Evolutionary conservation across 2,797 vertebrate species (phyloP).

Genomic region (Astyanax mexicanus): DNA sequence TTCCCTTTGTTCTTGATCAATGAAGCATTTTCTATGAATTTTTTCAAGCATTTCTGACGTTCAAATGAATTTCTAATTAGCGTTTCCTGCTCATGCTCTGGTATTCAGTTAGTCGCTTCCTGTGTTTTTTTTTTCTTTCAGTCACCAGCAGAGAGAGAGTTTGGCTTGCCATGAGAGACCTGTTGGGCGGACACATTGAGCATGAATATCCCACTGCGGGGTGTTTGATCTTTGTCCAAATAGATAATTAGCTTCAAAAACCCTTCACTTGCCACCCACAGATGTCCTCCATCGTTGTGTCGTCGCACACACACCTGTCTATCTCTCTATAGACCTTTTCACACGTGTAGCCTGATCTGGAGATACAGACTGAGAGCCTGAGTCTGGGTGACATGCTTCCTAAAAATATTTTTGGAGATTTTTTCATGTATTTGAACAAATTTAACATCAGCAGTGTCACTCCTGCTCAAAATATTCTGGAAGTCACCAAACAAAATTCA

Average conservation of each 20-base stretch:
- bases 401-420: too few species aligned
- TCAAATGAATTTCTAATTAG: slow-evolving; percentile 11
- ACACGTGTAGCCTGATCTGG: neutral
- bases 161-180: slow-evolving; percentile 47
- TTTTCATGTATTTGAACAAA: neutral
- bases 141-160: slow-evolving; percentile 44
- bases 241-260: slow-evolving; percentile 66
- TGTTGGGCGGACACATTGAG: slow-evolving; percentile 59
- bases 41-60: neutral
- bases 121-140: neutral
- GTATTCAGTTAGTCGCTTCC: slow-evolving; percentile 12
- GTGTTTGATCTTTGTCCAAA: slow-evolving; percentile 68
- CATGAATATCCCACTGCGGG: slow-evolving; percentile 63
- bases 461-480: neutral
- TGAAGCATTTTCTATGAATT: neutral
- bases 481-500: neutral
- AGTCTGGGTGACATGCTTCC: neutral
- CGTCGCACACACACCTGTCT: slow-evolving; percentile 25
- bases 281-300: slow-evolving; percentile 47
- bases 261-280: slow-evolving; percentile 55
- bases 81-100: slow-evolving; percentile 24
- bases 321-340: neutral
- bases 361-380: neutral
- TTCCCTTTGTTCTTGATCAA: neutral
- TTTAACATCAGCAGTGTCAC: neutral